Percentiles rank a stretch among this genome's conserved stretches.
These are phyloP conservation scores for Tenodera sinensis DNA, from an alignment of 2,888 invertebrate genomes.

Conservation along the genomic window DNA sequence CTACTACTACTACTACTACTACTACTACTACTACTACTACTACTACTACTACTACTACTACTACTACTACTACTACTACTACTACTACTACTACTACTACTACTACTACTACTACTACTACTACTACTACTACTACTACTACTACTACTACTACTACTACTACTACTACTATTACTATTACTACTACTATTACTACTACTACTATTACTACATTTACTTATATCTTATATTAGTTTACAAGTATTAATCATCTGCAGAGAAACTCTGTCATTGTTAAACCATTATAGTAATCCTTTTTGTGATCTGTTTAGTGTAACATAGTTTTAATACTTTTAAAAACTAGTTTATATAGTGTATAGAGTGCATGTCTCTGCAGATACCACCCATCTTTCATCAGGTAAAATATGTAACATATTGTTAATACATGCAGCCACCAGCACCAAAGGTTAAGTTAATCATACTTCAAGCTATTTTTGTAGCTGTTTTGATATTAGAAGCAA, in stretches of 20 bases:
- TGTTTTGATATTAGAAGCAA: not conserved
- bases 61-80: no score
- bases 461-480: not conserved
- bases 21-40: no score
- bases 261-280: not conserved
- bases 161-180: no score
- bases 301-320: slow-evolving; percentile 12
- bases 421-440: not conserved
- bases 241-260: slow-evolving; percentile 2
- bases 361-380: not conserved
- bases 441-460: not conserved
- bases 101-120: no score
- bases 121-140: no score
- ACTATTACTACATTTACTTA: no score
- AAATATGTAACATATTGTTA: not conserved
- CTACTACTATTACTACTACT: no score
- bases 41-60: no score
- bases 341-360: not conserved
- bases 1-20: no score
- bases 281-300: slow-evolving; percentile 1
- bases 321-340: not conserved
- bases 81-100: no score
- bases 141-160: no score
- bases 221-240: not conserved
- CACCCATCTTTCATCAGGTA: not conserved